Percentiles rank a stretch among this genome's conserved stretches.
Evolutionary conservation across 2,888 invertebrate genomes (phyloP).

Genomic region (Synergus gifuensis): DNA sequence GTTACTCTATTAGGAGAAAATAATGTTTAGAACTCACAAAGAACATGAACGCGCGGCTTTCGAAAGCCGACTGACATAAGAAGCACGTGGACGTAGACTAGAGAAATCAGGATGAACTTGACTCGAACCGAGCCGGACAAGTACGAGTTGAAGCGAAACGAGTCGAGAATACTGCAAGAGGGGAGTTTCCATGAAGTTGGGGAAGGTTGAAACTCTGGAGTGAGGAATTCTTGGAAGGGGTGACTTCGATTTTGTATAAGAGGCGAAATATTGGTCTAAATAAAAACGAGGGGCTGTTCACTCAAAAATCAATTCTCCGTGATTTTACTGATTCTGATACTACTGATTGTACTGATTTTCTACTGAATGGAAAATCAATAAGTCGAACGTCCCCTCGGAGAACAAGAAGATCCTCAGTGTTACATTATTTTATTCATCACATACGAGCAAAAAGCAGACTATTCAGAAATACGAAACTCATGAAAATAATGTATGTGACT

Average conservation of each 20-base stretch:
- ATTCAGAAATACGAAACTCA: constrained; percentile 28
- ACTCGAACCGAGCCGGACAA: constrained; percentile 18
- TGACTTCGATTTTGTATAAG: neutral
- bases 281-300: neutral
- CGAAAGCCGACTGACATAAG: constrained; percentile 35
- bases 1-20: too few species aligned
- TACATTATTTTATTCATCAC: neutral
- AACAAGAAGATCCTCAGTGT: neutral
- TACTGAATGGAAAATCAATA: too few species aligned
- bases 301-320: too few species aligned
- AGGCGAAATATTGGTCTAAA: neutral
- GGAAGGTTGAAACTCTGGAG: neutral
- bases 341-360: too few species aligned
- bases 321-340: too few species aligned
- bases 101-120: neutral
- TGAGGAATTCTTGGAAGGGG: neutral
- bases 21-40: too few species aligned
- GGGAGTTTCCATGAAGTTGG: neutral
- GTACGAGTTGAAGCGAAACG: constrained; percentile 23
- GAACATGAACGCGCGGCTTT: neutral
- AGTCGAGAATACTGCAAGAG: neutral
- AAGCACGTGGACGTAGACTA: constrained; percentile 13
- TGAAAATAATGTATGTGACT: constrained; percentile 2
- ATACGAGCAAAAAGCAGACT: neutral
- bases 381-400: too few species aligned